phyloP scores from a whole-genome alignment of 1,140 invertebrate genomes.

The Neodiprion lecontei region DNA sequence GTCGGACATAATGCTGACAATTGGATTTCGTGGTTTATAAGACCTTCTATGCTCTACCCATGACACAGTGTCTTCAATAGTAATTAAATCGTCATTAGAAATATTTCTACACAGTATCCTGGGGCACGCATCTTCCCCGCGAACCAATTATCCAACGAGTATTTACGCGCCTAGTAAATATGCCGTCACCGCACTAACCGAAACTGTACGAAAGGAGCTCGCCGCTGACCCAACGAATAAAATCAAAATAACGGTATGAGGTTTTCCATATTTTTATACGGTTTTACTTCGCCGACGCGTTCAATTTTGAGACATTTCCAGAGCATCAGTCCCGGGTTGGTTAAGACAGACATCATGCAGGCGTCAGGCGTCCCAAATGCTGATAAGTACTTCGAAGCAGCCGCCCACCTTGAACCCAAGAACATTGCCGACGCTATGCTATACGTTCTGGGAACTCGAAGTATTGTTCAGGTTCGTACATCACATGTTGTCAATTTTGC shows the following conservation, averaged over 20 bases:
- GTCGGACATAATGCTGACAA: too few relatives aligned
- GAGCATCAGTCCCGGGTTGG: constrained; percentile 68
- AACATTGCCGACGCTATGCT: constrained; percentile 64
- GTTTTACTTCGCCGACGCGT: not conserved
- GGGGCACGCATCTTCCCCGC: not conserved
- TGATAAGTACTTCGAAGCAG: constrained; percentile 16
- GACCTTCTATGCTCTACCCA: too few relatives aligned
- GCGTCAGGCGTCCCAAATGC: constrained; percentile 26
- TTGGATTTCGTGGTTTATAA: too few relatives aligned
- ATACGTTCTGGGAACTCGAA: constrained; percentile 60
- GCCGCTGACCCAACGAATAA: constrained; percentile 29
- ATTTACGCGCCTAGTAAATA: constrained; percentile 63
- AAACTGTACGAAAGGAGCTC: constrained; percentile 61
- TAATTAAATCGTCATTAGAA: too few relatives aligned
- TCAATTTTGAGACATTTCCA: constrained; percentile 43
- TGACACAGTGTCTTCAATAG: too few relatives aligned
- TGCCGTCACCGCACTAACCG: constrained; percentile 59
- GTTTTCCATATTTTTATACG: not conserved
- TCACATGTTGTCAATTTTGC: not conserved
- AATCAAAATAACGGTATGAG: constrained; percentile 49
- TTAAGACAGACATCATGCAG: constrained; percentile 63
- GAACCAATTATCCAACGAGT: not conserved
- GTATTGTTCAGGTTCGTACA: constrained; percentile 60
- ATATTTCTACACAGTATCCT: not conserved
- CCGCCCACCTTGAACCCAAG: constrained; percentile 47